Conservation (phyloP, 2,797 vertebrate species). For the Alosa sapidissima region DNA sequence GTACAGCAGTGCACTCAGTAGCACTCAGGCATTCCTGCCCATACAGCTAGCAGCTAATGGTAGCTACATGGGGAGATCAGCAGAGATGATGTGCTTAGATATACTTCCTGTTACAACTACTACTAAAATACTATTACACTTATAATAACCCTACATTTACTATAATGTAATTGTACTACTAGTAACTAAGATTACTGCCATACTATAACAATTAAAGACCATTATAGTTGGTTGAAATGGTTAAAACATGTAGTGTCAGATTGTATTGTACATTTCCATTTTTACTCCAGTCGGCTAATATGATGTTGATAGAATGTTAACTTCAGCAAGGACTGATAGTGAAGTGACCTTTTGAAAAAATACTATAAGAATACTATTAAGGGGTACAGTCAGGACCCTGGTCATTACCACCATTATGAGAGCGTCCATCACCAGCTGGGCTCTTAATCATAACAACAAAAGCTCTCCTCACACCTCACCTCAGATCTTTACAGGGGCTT, state of each 20-base stretch:
- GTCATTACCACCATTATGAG: not conserved
- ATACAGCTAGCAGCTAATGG: not conserved
- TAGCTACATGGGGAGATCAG: not conserved
- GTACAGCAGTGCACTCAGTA: not conserved
- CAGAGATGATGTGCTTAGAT: not conserved
- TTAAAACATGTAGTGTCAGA: not conserved
- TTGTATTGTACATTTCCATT: not conserved
- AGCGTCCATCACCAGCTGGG: not conserved
- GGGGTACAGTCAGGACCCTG: not conserved
- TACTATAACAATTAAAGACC: not conserved
- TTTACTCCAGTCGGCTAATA: not conserved
- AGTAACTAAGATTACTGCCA: not conserved
- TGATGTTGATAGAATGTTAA: not conserved
- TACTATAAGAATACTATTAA: not conserved
- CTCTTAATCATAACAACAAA: conserved; percentile 1
- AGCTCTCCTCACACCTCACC: not conserved
- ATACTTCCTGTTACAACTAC: not conserved
- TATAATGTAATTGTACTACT: not conserved
- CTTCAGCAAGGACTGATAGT: not conserved
- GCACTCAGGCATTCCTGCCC: conserved; percentile 3
- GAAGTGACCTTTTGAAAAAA: not conserved
- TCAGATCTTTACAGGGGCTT: conserved; percentile 7
- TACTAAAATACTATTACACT: not conserved
- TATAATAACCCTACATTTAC: not conserved
- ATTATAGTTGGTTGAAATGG: not conserved